phyloP scores from a whole-genome alignment of 2,797 vertebrate species.

The Poeciliopsis infans region DNA sequence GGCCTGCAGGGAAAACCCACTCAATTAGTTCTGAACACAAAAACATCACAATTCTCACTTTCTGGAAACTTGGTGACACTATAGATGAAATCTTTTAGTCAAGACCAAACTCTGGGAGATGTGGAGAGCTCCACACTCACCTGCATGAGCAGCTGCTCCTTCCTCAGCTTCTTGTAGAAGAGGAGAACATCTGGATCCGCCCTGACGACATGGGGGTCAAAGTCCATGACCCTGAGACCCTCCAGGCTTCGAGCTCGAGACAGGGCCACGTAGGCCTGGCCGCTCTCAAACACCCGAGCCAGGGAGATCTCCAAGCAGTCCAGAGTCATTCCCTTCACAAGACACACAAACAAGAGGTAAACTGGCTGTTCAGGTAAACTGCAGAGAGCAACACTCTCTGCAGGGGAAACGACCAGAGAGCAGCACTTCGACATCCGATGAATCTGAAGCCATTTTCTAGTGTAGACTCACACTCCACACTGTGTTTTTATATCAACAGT shows the following conservation, averaged over 20 bases:
- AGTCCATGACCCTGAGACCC: constrained; percentile 93
- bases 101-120: background rate
- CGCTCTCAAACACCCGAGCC: constrained; percentile 92
- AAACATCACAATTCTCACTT: background rate
- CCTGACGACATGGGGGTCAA: constrained; percentile 87
- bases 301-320: constrained; percentile 97
- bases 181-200: constrained; percentile 87
- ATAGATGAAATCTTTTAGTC: background rate
- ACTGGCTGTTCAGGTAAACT: background rate
- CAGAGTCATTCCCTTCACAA: constrained; percentile 87
- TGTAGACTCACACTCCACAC: background rate
- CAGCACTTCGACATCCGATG: background rate
- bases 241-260: constrained; percentile 90
- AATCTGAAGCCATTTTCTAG: background rate
- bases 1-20: constrained; percentile 62
- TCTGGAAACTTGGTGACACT: background rate
- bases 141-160: constrained; percentile 81
- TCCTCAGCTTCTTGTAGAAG: constrained; percentile 87
- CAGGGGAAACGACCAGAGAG: background rate
- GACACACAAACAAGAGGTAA: background rate
- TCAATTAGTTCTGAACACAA: background rate
- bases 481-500: background rate
- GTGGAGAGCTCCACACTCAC: constrained; percentile 56
- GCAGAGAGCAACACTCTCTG: background rate
- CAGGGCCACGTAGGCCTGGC: constrained; percentile 95